Evolutionary conservation across 2,797 vertebrate species (phyloP), one percentile per base, ranked within the genome.

Genomic region (Lagocephalus sceleratus): DNA sequence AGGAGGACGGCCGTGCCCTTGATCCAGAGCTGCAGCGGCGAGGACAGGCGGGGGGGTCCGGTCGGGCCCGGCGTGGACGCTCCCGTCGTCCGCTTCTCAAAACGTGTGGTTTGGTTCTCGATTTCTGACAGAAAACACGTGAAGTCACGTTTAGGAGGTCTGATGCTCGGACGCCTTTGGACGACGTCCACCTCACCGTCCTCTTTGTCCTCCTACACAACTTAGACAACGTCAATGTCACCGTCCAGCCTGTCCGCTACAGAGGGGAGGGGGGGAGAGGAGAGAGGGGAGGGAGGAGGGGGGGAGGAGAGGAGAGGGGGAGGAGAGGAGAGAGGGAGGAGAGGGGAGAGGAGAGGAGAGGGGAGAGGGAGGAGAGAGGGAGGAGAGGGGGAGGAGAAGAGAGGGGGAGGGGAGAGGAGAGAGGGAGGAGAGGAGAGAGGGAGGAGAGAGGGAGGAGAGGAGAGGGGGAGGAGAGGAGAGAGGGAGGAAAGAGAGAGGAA

Each of bases 1-100:
- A 80, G 73, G 74, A 76, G 68, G 66, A 32, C 46, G 23, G 73
- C 73, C 60, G 69, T 79, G 80, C 54, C 87, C 85, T 89, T 87
- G 81, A 85, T 71, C 63, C 66, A 65, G 54, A 74, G 25, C 49
- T 21, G 29, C 29, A 11, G 11, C 9, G 11, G 29, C 29, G 3
- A 29, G 29, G 29, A 29, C 29, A n/a, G n/a, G n/a, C n/a, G n/a
- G n/a, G n/a, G n/a, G n/a, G n/a, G n/a, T n/a, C n/a, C n/a, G n/a
- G n/a, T n/a, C n/a, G n/a, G n/a, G n/a, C n/a, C n/a, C n/a, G n/a
- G n/a, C n/a, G n/a, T n/a, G n/a, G n/a, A n/a, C n/a, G n/a, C n/a
- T n/a, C n/a, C n/a, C n/a, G n/a, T n/a, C n/a, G n/a, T n/a, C n/a
- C n/a, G n/a, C n/a, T n/a, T n/a, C n/a, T n/a, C n/a, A n/a, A n/a